phyloP scores from a whole-genome alignment of 2,888 invertebrate species.

The Drosophila lacicola region DNA sequence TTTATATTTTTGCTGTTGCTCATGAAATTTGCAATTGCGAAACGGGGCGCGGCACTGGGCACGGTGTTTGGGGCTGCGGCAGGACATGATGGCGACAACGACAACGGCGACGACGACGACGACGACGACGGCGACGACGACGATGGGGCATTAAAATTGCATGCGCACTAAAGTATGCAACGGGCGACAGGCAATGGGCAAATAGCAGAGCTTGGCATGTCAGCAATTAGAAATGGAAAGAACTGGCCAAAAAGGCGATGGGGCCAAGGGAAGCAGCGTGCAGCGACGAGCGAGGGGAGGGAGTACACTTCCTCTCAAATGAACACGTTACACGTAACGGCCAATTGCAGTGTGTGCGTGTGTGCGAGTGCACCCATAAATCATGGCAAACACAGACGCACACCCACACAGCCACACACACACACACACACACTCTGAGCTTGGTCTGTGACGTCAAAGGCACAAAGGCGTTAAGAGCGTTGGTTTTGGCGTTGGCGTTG shows the following conservation, averaged over 20 bases:
- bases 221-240: slow-evolving; percentile 40
- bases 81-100: slow-evolving; percentile 47
- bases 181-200: slow-evolving; percentile 26
- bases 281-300: background rate
- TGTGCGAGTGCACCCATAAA: slow-evolving; percentile 55
- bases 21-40: slow-evolving; percentile 63
- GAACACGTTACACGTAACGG: slow-evolving; percentile 40
- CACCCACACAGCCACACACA: slow-evolving; percentile 1
- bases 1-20: slow-evolving; percentile 67
- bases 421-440: slow-evolving; percentile 12
- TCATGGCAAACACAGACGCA: slow-evolving; percentile 42
- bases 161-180: slow-evolving; percentile 73
- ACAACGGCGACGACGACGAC: slow-evolving; percentile 23
- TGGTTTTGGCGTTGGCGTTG: slow-evolving; percentile 31
- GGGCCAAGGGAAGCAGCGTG: background rate
- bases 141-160: slow-evolving; percentile 71
- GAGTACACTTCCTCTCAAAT: slow-evolving; percentile 25
- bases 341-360: slow-evolving; percentile 48
- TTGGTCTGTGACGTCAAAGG: slow-evolving; percentile 60
- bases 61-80: background rate
- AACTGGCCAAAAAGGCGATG: slow-evolving; percentile 2
- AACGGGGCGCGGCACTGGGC: background rate
- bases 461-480: slow-evolving; percentile 49
- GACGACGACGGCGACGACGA: slow-evolving; percentile 36
- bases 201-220: slow-evolving; percentile 43